Percentiles rank a stretch among this genome's conserved stretches.
phyloP scores from a whole-genome alignment of 2,113 vertebrate genomes.

The Falcunculus frontatus region DNA sequence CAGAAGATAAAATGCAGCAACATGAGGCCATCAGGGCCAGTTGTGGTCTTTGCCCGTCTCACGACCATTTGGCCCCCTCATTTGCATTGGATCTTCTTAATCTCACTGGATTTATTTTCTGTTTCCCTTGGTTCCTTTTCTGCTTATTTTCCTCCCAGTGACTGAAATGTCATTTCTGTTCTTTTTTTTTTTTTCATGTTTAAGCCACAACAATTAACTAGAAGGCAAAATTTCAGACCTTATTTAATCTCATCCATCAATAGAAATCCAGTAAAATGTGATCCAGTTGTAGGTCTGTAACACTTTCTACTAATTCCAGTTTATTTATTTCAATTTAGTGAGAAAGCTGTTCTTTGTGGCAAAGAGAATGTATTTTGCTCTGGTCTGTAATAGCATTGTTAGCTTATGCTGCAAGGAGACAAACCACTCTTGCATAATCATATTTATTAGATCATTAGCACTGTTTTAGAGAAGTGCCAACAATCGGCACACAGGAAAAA shows the following conservation, averaged over 20 bases:
- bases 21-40: background rate
- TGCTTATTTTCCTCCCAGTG: background rate
- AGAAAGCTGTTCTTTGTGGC: background rate
- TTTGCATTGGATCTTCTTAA: background rate
- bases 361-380: background rate
- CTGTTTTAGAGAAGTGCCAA: background rate
- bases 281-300: background rate
- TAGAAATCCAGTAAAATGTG: background rate
- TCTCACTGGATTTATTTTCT: background rate
- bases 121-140: background rate
- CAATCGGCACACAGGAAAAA: background rate
- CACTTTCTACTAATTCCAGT: background rate
- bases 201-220: background rate
- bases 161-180: background rate
- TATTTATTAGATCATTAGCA: background rate
- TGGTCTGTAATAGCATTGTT: background rate
- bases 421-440: background rate
- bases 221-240: background rate
- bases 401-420: background rate
- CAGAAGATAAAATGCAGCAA: background rate
- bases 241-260: background rate
- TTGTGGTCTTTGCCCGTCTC: background rate
- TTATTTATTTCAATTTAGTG: background rate
- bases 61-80: fast-evolving
- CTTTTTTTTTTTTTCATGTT: background rate